Percentiles rank a stretch among this genome's conserved stretches.
phyloP scores from a whole-genome alignment of 2,888 invertebrate genomes.

The Meiosimyza decipiens region DNA sequence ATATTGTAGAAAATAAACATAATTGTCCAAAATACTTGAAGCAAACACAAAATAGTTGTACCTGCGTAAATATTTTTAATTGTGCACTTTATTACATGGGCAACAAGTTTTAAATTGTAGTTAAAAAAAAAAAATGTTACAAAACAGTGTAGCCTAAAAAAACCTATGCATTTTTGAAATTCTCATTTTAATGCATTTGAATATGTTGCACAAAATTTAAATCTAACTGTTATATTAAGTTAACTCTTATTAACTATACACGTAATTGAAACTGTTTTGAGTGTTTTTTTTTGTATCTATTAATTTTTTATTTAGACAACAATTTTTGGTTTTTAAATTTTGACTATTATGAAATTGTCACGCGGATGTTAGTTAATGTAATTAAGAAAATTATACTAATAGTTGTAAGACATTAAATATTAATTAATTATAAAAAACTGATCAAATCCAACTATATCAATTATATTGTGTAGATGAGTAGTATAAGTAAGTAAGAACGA shows the following conservation, averaged over 20 bases:
- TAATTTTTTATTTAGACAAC: neutral
- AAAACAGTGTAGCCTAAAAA: no score
- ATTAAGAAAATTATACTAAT: neutral
- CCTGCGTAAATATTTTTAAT: conserved; percentile 3
- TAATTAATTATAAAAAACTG: neutral
- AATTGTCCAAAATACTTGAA: neutral
- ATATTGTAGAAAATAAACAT: neutral
- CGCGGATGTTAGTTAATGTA: conserved; percentile 2
- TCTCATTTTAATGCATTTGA: neutral
- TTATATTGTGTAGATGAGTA: conserved; percentile 23
- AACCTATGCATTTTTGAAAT: neutral
- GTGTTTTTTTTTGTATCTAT: no score
- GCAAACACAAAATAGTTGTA: conserved; percentile 22
- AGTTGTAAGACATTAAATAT: neutral
- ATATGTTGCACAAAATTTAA: neutral
- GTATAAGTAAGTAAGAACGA: neutral
- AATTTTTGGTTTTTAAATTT: neutral
- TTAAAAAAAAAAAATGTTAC: no score
- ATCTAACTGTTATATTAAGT: no score
- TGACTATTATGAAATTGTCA: neutral
- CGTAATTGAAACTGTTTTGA: no score
- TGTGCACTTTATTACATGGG: no score
- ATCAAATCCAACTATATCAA: conserved; percentile 27
- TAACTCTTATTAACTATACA: no score
- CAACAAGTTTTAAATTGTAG: no score